Percentiles rank a stretch among this genome's conserved stretches.
These are phyloP conservation scores for Scortum barcoo DNA, from an alignment of 2,113 vertebrate species.

Conservation along the genomic window DNA sequence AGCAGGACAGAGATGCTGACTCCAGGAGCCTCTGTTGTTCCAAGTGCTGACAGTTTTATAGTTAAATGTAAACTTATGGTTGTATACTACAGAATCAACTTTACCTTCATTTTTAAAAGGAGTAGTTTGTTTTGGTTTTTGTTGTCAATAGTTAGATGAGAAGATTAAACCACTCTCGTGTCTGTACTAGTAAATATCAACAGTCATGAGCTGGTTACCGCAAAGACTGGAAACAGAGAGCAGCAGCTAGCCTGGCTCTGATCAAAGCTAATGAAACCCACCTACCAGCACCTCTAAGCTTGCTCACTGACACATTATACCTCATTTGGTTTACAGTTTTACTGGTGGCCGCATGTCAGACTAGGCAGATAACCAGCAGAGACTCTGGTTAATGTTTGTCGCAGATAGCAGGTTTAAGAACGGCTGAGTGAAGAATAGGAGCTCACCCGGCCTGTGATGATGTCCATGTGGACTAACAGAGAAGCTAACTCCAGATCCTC, in stretches of 20 bases:
- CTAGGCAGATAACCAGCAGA: not conserved
- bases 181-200: not conserved
- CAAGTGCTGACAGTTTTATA: not conserved
- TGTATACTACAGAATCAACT: not conserved
- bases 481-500: conserved; percentile 97
- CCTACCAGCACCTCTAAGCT: not conserved
- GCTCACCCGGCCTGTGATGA: conserved; percentile 90
- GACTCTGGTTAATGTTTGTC: not conserved
- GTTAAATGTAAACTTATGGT: not conserved
- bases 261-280: not conserved
- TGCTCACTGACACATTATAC: not conserved
- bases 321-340: not conserved
- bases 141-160: not conserved
- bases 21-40: not conserved
- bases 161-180: not conserved
- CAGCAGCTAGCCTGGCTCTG: not conserved
- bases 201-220: not conserved
- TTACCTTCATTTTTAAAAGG: not conserved
- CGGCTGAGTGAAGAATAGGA: not conserved
- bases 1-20: not conserved
- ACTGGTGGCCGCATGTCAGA: not conserved
- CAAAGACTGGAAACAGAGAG: not conserved
- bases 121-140: not conserved
- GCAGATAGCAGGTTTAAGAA: not conserved
- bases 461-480: conserved; percentile 92